Conservation (phyloP, 2,888 invertebrate species). For the Drosophila longiperda region DNA sequence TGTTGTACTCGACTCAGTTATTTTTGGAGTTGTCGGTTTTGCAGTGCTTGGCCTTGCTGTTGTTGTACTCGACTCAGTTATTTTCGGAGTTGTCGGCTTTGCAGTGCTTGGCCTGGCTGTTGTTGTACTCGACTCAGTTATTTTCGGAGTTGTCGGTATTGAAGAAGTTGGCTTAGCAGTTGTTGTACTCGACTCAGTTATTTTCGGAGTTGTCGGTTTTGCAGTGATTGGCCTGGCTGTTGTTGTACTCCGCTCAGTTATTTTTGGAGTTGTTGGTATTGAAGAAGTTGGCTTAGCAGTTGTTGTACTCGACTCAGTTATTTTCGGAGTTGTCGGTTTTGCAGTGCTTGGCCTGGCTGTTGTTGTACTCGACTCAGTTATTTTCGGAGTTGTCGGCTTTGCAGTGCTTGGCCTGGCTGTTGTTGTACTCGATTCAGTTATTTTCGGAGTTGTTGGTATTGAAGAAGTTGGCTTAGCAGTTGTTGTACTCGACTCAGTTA, state of each 20-base stretch:
- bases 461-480: background rate
- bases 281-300: background rate
- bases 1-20: background rate
- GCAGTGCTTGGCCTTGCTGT: background rate
- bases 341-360: background rate
- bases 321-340: background rate
- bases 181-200: background rate
- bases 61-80: background rate
- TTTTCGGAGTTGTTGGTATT: background rate
- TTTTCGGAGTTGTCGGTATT: background rate
- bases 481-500: background rate
- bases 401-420: rapidly evolving
- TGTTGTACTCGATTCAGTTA: background rate
- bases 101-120: background rate
- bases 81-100: rapidly evolving
- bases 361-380: background rate
- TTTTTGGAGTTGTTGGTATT: background rate
- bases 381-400: background rate
- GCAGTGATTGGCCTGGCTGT: rapidly evolving
- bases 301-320: background rate
- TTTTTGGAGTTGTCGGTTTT: no score
- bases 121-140: background rate
- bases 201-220: background rate
- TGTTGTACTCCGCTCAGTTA: background rate
- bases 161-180: background rate